Evolutionary conservation across 1,140 invertebrate species (phyloP), one percentile per base, ranked within the genome.

Genomic region (Cylas formicarius): DNA sequence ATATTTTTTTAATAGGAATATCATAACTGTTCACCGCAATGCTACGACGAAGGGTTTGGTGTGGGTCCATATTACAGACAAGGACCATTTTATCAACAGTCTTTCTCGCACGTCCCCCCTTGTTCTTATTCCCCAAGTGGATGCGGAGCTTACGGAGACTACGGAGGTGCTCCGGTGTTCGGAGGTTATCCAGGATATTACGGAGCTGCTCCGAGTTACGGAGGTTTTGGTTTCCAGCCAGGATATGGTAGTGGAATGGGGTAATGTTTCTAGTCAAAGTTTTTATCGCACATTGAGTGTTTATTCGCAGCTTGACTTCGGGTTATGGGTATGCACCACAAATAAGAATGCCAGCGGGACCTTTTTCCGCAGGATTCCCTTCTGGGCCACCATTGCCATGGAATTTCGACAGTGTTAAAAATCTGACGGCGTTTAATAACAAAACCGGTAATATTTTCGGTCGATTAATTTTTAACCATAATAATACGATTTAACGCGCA

Each of bases 21-120:
- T 21, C 24, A 29, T 13, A 21, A 26, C 1, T 57, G 56, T 27
- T 44, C 52, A 2, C 20, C 44, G 24, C 36, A 29, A n/a, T 61
- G 59, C 46, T 58, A 58, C 10, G 52, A 60, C 26, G 45, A 56
- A 28, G 53, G 56, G 8, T 59, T 52, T 18, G 50, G 48, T 26
- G 32, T 44, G 2, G 59, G 57, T 11, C 53, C 59, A 4, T 49
- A 47, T 3, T 56, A 57, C 21, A 37, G 52, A 8, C 59, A 55
- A 50, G 55, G 47, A 6, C 57, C 60, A 14, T 50, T 51, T 28
- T 61, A 58, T 37, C 41, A 49, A 31, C 52, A 50, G 2, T 19
- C 22, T 2, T 57, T 43, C 34, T 36, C 48, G 0, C 52, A 49
- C 22, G 16, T 39, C 6, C 47, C 55, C n/a, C 48, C 49, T 20